Conservation (phyloP, 2,113 vertebrate species). For the Elachura formosa region DNA sequence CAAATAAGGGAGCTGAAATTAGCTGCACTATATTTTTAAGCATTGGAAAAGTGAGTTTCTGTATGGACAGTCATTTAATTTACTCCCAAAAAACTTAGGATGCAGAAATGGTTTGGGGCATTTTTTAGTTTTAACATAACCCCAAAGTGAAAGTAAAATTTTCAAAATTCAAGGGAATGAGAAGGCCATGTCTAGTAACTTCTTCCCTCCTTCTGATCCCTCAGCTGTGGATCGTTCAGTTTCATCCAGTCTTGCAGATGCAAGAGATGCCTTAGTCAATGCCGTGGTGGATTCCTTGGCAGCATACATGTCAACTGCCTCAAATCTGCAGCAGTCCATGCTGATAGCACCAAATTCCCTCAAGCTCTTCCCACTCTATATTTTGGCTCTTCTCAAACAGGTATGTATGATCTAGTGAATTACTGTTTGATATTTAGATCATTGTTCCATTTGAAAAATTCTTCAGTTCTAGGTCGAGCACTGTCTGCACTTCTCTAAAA, state of each 20-base stretch:
- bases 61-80: neutral
- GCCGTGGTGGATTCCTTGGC: slow-evolving; percentile 86
- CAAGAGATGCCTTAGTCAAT: slow-evolving; percentile 92
- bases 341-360: slow-evolving; percentile 83
- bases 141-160: neutral
- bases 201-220: neutral
- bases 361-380: slow-evolving; percentile 89
- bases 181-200: neutral
- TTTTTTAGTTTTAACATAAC: neutral
- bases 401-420: slow-evolving; percentile 47
- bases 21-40: neutral
- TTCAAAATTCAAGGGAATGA: neutral
- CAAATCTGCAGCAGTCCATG: slow-evolving; percentile 83
- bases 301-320: slow-evolving; percentile 83
- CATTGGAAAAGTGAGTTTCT: neutral
- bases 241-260: slow-evolving; percentile 88
- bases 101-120: rapidly evolving
- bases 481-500: neutral
- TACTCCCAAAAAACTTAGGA: neutral
- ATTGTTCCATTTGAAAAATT: neutral
- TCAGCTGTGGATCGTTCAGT: slow-evolving; percentile 92
- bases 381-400: slow-evolving; percentile 94
- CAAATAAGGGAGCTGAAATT: neutral
- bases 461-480: neutral
- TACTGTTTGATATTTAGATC: neutral